phyloP scores from a whole-genome alignment of 2,797 vertebrate species.

The Danio jaintianensis region DNA sequence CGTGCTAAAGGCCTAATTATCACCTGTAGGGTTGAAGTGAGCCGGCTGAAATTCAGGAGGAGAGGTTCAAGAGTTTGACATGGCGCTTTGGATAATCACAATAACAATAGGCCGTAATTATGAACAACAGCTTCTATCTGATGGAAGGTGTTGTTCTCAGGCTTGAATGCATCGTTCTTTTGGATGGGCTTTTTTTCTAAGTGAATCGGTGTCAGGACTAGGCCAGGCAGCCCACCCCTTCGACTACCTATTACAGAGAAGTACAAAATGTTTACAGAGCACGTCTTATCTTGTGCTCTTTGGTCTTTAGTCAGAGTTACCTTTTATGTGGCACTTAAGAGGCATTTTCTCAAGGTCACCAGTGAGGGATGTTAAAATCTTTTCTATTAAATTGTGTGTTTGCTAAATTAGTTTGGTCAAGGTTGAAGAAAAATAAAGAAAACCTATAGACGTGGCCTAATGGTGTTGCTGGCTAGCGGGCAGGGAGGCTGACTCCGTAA shows the following conservation, averaged over 20 bases:
- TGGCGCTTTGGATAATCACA: conserved; percentile 74
- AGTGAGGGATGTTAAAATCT: conserved; percentile 47
- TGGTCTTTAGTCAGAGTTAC: conserved; percentile 39
- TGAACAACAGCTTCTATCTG: conserved; percentile 69
- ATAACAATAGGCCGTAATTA: conserved; percentile 81
- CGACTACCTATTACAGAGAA: conserved; percentile 35
- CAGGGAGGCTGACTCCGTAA: conserved; percentile 57
- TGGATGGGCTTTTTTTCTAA: conserved; percentile 46
- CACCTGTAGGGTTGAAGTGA: conserved; percentile 70
- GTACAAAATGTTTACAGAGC: conserved; percentile 50
- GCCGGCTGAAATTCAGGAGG: conserved; percentile 72
- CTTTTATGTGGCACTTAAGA: conserved; percentile 33
- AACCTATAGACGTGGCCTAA: conserved; percentile 51
- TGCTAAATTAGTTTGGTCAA: conserved; percentile 60
- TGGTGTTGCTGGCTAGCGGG: conserved; percentile 59
- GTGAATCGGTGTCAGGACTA: conserved; percentile 56
- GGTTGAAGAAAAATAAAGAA: conserved; percentile 52
- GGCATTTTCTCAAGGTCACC: conserved; percentile 50
- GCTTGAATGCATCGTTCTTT: conserved; percentile 52
- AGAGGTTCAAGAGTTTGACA: conserved; percentile 77
- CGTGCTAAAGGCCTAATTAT: conserved; percentile 79
- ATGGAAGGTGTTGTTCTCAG: conserved; percentile 61
- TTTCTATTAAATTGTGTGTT: conserved; percentile 52
- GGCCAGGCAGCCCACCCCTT: conserved; percentile 47
- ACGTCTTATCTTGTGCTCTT: conserved; percentile 46